phyloP scores from a whole-genome alignment of 53 echinoderm and acorn worm species.

The Echinometra lucunter region DNA sequence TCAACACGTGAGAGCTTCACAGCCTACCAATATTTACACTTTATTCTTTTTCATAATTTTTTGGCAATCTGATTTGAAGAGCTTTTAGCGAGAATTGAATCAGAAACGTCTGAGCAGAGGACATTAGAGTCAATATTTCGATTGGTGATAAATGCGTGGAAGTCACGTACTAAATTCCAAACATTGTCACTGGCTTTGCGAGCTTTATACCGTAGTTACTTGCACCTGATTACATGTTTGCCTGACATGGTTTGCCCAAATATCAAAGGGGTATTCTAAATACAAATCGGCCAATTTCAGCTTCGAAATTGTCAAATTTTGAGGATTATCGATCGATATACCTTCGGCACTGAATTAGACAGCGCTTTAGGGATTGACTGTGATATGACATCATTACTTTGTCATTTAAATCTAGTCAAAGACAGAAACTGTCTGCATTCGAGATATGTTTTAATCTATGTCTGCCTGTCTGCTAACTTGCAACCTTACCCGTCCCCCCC shows the following conservation, averaged over 20 bases:
- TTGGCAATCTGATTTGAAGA: slow-evolving; percentile 38
- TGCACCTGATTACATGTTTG: slow-evolving; percentile 42
- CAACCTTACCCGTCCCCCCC: neutral
- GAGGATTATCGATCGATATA: neutral
- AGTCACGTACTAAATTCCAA: slow-evolving; percentile 34
- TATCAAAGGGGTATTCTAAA: neutral
- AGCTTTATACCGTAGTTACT: neutral
- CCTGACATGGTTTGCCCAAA: neutral
- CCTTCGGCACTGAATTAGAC: neutral
- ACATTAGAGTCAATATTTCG: slow-evolving; percentile 12
- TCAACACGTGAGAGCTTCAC: slow-evolving; percentile 18
- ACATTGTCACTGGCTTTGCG: neutral
- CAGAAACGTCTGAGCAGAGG: slow-evolving; percentile 1
- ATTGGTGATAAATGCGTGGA: slow-evolving; percentile 30
- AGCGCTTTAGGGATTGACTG: neutral
- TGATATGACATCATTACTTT: neutral
- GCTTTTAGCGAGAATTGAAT: slow-evolving; percentile 51
- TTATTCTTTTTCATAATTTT: slow-evolving; percentile 29
- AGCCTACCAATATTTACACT: slow-evolving; percentile 16
- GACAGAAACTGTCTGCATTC: neutral
- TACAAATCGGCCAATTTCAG: neutral
- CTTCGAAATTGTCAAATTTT: slow-evolving; percentile 2
- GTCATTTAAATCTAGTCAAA: neutral
- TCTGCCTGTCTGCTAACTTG: neutral
- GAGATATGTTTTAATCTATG: neutral